Evolutionary conservation across 2,888 invertebrate genomes (phyloP), one percentile per base, ranked within the genome.

Genomic region (Phyllotreta striolata): DNA sequence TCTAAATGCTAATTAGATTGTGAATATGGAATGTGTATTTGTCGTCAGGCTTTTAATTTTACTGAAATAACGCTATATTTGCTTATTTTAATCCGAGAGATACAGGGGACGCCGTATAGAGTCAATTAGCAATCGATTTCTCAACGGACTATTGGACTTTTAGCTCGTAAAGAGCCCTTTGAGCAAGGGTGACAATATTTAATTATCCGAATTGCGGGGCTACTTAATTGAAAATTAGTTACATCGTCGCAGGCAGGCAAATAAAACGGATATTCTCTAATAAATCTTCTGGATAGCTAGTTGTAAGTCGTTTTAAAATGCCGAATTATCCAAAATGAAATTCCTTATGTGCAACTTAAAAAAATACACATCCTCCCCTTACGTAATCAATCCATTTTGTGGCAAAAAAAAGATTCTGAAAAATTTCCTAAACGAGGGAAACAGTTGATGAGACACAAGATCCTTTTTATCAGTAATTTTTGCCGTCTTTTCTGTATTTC

Each of bases 401-500:
- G 49, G 46, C 47, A 13, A 58, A 47, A 58, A 47, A 24, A 47
- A 14, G 34, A 47, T 9, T 8, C 14, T 14, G 14, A 47, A 41
- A 55, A 55, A 40, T 55, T 24, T 55, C 41, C 43, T 40, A 55
- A 55, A 59, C 41, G 59, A 59, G 59, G 59, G 37, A 59, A 59
- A 51, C 59, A 59, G 40, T 59, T 59, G 59, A 51, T 59, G 51
- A 47, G 38, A 46, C 49, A 59, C 51, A 58, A 40, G 49, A 58
- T 58, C 47, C 46, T 59, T 57, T 59, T 51, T 51, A 59, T 59
- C 59, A 40, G 59, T 59, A 59, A 59, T 51, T 59, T 35, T 41
- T 59, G 51, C 59, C 59, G 59, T 59, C 59, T 59, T 49, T 59
- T 59, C 59, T 35, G 51, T 37, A 59, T 59, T 59, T 59, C 51